Base-by-base conservation (phyloP, 2,113 vertebrate species). In the Brachionichthys hirsutus region DNA sequence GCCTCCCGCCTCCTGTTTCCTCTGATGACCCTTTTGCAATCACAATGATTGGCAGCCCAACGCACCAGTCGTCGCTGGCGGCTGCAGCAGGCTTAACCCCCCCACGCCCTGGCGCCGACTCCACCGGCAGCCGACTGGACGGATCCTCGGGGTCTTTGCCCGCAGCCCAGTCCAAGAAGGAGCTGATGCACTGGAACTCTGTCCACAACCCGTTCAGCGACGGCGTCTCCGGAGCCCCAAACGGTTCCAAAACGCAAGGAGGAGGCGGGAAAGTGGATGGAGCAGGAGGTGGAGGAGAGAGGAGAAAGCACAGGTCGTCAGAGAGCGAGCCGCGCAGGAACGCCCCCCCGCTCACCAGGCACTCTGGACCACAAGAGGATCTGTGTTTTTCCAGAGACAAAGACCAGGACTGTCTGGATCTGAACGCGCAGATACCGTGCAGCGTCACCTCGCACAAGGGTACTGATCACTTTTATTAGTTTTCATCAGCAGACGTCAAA, bases 1-100 rank as follows among this genome's bases (percentile, higher is more conserved):
- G 88, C 52, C 77, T 82, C 7, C 90, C 89, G 0, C 88, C 88
- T 34, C 84, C 87, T 0, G 68, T 86, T 15, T 68, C 90, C 0
- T 73, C 89, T 0, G 90, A 92, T 13, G 90, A 92, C 52, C 92
- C 91, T 0, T 92, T 92, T 54, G 89, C 90, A 0, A 91, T 92
- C 82, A 92, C 90, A 0, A 91, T 92, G 87, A 89, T 92, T 6
- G 90, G 92, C 74, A 92, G 92, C 72, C 92, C 92, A 0, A 92
- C 92, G 0, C 92, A 92, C 77, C 91, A 92, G 49, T 87, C 91
- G 0, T 54, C 85, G 0, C 54, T 91, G 54, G 82, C 86, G 2
- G 75, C 85, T 0, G 80, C 67, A 1, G 73, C 80, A 0, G 83
- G 67, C 16, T 36, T 67, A 1, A 55, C 70, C 1, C 75, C 77